phyloP scores from a whole-genome alignment of 2,113 vertebrate genomes.

The Phalacrocorax carbo region DNA sequence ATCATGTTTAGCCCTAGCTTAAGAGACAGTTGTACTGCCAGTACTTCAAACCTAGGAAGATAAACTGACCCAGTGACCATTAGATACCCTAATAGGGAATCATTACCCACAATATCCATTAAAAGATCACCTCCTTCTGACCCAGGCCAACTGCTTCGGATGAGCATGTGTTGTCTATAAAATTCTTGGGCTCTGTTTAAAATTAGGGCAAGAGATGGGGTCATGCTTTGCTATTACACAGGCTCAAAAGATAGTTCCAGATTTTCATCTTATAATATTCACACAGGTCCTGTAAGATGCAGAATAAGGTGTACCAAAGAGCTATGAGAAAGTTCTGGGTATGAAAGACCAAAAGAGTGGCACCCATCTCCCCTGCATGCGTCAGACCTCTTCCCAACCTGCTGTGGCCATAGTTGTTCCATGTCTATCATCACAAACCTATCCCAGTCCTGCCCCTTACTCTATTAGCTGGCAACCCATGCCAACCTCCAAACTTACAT shows the following conservation, averaged over 20 bases:
- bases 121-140: not conserved
- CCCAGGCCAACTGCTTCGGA: not conserved
- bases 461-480: not conserved
- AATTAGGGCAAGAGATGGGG: not conserved
- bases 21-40: not conserved
- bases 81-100: not conserved
- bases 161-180: not conserved
- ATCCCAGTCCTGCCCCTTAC: not conserved
- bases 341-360: not conserved
- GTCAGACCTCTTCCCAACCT: not conserved
- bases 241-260: not conserved
- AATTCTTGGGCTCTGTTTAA: not conserved
- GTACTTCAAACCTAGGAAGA: not conserved
- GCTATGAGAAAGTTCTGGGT: not conserved
- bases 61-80: not conserved
- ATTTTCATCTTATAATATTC: not conserved
- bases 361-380: not conserved
- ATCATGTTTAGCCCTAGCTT: not conserved
- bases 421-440: not conserved
- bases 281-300: not conserved
- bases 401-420: not conserved
- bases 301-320: not conserved
- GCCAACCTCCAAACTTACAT: not conserved
- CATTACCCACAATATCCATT: not conserved
- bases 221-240: not conserved